Conservation (phyloP, 23 tunicate species). For the Ciona savignyi region DNA sequence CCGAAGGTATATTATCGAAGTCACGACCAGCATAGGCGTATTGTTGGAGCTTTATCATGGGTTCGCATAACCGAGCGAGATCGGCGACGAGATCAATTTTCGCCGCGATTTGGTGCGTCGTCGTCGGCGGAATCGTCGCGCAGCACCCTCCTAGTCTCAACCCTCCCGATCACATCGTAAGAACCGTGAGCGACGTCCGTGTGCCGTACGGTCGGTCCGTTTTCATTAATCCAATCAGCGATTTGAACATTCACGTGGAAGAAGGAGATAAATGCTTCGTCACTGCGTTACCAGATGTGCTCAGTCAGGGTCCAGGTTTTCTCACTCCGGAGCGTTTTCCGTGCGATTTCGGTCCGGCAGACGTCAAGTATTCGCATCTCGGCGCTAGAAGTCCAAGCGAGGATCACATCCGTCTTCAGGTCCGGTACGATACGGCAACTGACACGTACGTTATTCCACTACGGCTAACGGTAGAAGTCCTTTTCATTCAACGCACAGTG, state of each 20-base stretch:
- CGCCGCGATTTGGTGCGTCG: conserved; percentile 12
- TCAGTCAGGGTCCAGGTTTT: conserved; percentile 48
- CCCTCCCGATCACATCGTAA: conserved; percentile 52
- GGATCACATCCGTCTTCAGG: conserved; percentile 63
- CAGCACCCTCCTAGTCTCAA: conserved; percentile 85
- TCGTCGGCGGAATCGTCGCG: conserved; percentile 2
- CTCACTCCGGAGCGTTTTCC: conserved; percentile 68
- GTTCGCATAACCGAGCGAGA: neutral
- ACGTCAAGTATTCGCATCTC: conserved; percentile 83
- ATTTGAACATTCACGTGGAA: conserved; percentile 53
- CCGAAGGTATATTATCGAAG: too few species aligned
- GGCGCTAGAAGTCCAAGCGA: conserved; percentile 88
- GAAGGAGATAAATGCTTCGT: conserved; percentile 71
- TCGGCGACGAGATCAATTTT: conserved; percentile 5
- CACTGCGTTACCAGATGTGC: conserved; percentile 50
- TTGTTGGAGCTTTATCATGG: too few species aligned
- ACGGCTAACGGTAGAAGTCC: conserved; percentile 60
- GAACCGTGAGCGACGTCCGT: conserved; percentile 23
- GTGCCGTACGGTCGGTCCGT: conserved; percentile 90
- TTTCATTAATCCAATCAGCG: conserved; percentile 42
- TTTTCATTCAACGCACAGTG: conserved; percentile 68
- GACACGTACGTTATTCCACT: conserved; percentile 84
- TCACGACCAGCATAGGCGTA: too few species aligned
- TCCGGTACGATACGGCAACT: conserved; percentile 79
- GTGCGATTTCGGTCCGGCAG: conserved; percentile 83